These are phyloP conservation scores for Nomada flava DNA, from an alignment of 2,888 invertebrate species.

Conservation along the genomic window DNA sequence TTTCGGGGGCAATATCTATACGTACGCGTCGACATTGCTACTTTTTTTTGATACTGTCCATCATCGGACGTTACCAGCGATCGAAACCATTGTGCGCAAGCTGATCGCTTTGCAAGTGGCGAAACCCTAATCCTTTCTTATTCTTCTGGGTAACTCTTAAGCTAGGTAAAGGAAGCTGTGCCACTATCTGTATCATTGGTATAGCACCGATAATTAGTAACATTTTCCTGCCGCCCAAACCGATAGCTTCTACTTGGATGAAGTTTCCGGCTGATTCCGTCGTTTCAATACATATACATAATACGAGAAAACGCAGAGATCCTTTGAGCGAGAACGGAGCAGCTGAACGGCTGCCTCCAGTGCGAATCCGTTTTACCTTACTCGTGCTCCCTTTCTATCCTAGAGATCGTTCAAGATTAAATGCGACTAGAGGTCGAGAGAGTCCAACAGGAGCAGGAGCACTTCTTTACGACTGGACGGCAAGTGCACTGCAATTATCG, in stretches of 20 bases:
- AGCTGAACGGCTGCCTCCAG: background rate
- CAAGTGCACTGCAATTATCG: slow-evolving; percentile 57
- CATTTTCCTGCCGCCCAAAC: background rate
- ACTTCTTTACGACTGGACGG: slow-evolving; percentile 39
- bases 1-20: background rate
- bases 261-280: background rate
- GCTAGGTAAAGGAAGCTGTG: slow-evolving; percentile 39
- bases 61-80: slow-evolving; percentile 3
- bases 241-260: background rate
- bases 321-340: background rate
- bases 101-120: slow-evolving; percentile 34
- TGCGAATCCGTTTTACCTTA: background rate
- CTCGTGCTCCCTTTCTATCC: slow-evolving; percentile 30
- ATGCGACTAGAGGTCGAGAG: slow-evolving; percentile 19
- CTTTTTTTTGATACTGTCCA: background rate
- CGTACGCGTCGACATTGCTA: slow-evolving; percentile 1
- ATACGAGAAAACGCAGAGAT: background rate
- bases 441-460: slow-evolving; percentile 13
- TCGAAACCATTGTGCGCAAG: background rate
- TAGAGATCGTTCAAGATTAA: slow-evolving; percentile 41
- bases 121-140: slow-evolving; percentile 16
- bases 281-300: background rate
- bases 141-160: slow-evolving; percentile 2
- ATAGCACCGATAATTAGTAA: slow-evolving; percentile 7
- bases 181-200: background rate